Evolutionary conservation across 2,797 vertebrate genomes (phyloP), one percentile per base, ranked within the genome.

Genomic region (Sebastes steindachneri): DNA sequence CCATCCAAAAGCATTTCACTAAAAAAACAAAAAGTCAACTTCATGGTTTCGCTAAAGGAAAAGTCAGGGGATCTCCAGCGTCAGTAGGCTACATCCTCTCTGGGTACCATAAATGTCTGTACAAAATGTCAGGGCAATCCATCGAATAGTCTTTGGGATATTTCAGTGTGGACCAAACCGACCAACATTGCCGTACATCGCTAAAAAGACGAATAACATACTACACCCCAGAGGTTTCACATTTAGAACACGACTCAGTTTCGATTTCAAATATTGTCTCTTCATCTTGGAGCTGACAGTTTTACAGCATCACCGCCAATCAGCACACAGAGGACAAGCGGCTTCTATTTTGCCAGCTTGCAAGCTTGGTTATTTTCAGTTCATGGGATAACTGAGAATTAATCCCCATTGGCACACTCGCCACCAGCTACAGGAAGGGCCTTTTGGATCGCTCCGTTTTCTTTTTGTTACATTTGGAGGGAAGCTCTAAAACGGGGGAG

Each of bases 331-430:
- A 80, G 41, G 73, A 69, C 51, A 75, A 74, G 73, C 70, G n/a
- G 88, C 92, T 91, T 92, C 59, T 79, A 82, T 91, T 95, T 91
- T 93, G 84, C 91, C 73, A 77, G 87, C 85, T 93, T 92, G 85
- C 91, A 89, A 55, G 26, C 69, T 77, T 26, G 73, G 90, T 79
- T 94, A 93, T 94, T 95, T 95, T 93, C 84, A 91, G 91, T 91
- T 86, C 70, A 41, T 4, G 68, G 75, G 73, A 84, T 83, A 84
- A 73, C 73, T 81, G 57, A 72, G 74, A 77, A 80, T 84, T 76
- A 87, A 88, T 83, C 88, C 78, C 79, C 10, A 21, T n/a, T 54
- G 77, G 77, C 68, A 64, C 19, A 3, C 58, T 68, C 10, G 9
- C 73, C 85, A 79, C 83, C 85, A 89, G 72, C 65, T 54, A 28